phyloP scores from a whole-genome alignment of 2,797 vertebrate genomes.

The Ptychadena robeensis region DNA sequence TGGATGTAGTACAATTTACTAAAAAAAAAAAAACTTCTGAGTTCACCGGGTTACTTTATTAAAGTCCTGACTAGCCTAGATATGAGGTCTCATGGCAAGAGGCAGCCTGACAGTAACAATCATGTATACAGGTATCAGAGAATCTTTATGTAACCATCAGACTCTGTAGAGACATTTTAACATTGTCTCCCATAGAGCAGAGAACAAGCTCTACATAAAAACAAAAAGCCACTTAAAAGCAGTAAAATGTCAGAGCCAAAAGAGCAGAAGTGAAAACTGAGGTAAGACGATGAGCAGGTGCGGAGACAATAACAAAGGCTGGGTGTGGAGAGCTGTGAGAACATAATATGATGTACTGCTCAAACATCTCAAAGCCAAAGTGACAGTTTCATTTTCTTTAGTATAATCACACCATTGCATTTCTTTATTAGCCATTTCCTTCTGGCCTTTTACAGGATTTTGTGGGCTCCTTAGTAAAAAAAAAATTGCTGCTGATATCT shows the following conservation, averaged over 20 bases:
- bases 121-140: background rate
- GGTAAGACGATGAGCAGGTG: constrained; percentile 42
- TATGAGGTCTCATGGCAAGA: no score
- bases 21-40: no score
- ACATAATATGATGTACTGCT: background rate
- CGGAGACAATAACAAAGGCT: constrained; percentile 44
- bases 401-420: no score
- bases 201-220: constrained; percentile 23
- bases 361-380: background rate
- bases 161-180: background rate
- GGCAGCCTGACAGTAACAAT: background rate
- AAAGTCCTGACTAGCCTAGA: background rate
- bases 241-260: constrained; percentile 25
- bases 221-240: constrained; percentile 61
- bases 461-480: no score
- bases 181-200: constrained; percentile 41
- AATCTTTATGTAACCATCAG: background rate
- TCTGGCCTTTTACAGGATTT: no score
- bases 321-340: constrained; percentile 16
- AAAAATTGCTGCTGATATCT: no score
- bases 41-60: no score
- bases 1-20: no score
- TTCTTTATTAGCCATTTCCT: no score
- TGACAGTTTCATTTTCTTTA: background rate
- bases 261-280: constrained; percentile 50